Percentiles rank a stretch among this genome's conserved stretches.
Conservation (phyloP, 2,797 vertebrate species). For the Babyrousa celebensis region DNA sequence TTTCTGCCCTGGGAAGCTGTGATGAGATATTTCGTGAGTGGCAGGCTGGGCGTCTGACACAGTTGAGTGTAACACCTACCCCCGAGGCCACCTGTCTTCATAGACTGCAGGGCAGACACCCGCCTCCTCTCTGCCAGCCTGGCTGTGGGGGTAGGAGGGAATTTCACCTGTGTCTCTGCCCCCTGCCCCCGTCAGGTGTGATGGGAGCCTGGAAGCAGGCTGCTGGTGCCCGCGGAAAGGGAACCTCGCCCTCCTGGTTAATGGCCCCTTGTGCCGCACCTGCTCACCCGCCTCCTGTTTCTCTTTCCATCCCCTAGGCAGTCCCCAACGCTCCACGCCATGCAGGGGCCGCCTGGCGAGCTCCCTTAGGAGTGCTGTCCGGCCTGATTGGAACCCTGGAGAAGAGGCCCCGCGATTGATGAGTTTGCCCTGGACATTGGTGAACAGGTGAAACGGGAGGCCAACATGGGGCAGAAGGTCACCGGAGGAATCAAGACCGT, state of each 20-base stretch:
- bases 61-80: fast-evolving
- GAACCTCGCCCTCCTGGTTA: conserved; percentile 75
- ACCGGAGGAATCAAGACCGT: conserved; percentile 99
- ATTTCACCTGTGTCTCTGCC: not conserved
- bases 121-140: not conserved
- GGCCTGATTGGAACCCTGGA: conserved; percentile 85
- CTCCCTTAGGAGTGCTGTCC: conserved; percentile 30
- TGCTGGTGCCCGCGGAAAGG: fast-evolving
- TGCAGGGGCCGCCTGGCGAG: conserved; percentile 82
- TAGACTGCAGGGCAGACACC: fast-evolving
- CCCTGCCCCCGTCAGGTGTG: not conserved
- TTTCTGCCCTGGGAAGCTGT: not conserved
- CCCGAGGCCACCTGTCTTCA: fast-evolving
- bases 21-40: not conserved
- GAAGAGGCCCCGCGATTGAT: conserved; percentile 86
- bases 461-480: conserved; percentile 98
- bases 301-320: conserved; percentile 89
- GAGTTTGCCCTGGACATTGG: conserved; percentile 82
- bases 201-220: not conserved
- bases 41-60: not conserved
- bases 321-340: conserved; percentile 75
- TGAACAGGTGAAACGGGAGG: conserved; percentile 82
- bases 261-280: not conserved
- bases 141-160: not conserved
- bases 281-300: conserved; percentile 75